These are phyloP conservation scores for Gandaritis pyraliata DNA, from an alignment of 2,888 invertebrate genomes.

Conservation along the genomic window DNA sequence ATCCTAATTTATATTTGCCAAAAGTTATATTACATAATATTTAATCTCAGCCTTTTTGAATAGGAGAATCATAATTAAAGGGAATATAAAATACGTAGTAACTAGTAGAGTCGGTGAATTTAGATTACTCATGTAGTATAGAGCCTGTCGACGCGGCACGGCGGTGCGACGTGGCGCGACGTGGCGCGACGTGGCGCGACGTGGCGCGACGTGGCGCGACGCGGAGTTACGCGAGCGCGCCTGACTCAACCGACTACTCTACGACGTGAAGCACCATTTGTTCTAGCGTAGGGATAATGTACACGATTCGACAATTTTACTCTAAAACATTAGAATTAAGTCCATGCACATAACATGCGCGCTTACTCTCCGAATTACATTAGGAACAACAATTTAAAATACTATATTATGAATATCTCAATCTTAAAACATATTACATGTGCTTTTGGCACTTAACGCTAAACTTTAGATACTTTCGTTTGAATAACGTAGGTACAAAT, in stretches of 20 bases:
- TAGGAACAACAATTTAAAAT: slow-evolving; percentile 83
- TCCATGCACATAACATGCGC: slow-evolving; percentile 66
- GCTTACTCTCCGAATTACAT: slow-evolving; percentile 73
- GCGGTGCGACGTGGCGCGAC: slow-evolving; percentile 10
- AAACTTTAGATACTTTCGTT: slow-evolving; percentile 53
- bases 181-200: neutral
- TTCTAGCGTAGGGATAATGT: slow-evolving; percentile 84
- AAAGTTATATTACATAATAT: slow-evolving; percentile 73
- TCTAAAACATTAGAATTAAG: slow-evolving; percentile 76
- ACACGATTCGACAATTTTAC: slow-evolving; percentile 78
- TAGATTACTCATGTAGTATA: slow-evolving; percentile 58
- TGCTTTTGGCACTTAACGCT: slow-evolving; percentile 80
- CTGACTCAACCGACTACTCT: slow-evolving; percentile 66
- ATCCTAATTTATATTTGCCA: slow-evolving; percentile 70
- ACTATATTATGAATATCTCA: slow-evolving; percentile 75
- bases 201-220: neutral
- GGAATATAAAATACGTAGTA: slow-evolving; percentile 76
- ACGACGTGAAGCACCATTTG: slow-evolving; percentile 84
- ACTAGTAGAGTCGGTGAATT: slow-evolving; percentile 72
- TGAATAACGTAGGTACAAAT: slow-evolving; percentile 35
- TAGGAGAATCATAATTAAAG: slow-evolving; percentile 80
- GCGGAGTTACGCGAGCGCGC: slow-evolving; percentile 25
- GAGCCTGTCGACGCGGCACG: slow-evolving; percentile 42
- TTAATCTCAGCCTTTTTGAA: slow-evolving; percentile 82
- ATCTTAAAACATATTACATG: slow-evolving; percentile 68